phyloP scores from a whole-genome alignment of 2,113 vertebrate species.

The Peromyscus californicus region DNA sequence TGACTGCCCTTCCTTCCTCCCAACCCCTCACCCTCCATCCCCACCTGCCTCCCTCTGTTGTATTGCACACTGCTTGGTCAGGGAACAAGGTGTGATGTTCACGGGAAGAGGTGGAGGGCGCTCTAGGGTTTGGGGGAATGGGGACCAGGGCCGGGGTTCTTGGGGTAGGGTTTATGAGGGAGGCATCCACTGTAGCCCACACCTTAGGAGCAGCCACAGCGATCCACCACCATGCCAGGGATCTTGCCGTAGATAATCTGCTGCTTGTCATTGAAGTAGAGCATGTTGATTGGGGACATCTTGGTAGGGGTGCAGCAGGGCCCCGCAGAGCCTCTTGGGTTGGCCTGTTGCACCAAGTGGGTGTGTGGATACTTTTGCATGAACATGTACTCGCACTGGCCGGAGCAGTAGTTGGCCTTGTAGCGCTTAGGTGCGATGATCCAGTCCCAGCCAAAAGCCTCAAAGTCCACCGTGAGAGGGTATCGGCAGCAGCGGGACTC shows the following conservation, averaged over 20 bases:
- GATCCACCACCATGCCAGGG: slow-evolving; percentile 98
- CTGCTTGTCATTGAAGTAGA: slow-evolving; percentile 99
- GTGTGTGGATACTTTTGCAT: slow-evolving; percentile 99
- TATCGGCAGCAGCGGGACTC: slow-evolving; percentile 99
- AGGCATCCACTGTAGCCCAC: slow-evolving; percentile 71
- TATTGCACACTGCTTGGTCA: slow-evolving; percentile 83
- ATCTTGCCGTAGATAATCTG: slow-evolving; percentile 99
- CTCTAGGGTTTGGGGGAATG: slow-evolving; percentile 57
- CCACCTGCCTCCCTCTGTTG: slow-evolving; percentile 79
- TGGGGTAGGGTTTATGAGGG: slow-evolving; percentile 72
- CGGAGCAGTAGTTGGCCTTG: slow-evolving; percentile 99
- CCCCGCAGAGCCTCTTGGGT: slow-evolving; percentile 96
- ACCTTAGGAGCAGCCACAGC: slow-evolving; percentile 97
- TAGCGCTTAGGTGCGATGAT: slow-evolving; percentile 99
- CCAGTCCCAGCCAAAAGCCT: slow-evolving; percentile 99
- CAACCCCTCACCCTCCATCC: slow-evolving; percentile 61
- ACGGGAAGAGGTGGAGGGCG: slow-evolving; percentile 76
- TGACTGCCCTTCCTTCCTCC: slow-evolving; percentile 63
- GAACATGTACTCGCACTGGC: slow-evolving; percentile 99
- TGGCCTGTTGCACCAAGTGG: slow-evolving; percentile 98
- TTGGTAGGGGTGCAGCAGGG: slow-evolving; percentile 99
- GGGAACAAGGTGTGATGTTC: slow-evolving; percentile 81
- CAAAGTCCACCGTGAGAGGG: slow-evolving; percentile 98
- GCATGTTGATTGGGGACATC: slow-evolving; percentile 99
- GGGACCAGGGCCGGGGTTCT: slow-evolving; percentile 69